These are phyloP conservation scores for Pangasius macronema DNA, from an alignment of 2,797 vertebrate genomes.

Conservation along the genomic window DNA sequence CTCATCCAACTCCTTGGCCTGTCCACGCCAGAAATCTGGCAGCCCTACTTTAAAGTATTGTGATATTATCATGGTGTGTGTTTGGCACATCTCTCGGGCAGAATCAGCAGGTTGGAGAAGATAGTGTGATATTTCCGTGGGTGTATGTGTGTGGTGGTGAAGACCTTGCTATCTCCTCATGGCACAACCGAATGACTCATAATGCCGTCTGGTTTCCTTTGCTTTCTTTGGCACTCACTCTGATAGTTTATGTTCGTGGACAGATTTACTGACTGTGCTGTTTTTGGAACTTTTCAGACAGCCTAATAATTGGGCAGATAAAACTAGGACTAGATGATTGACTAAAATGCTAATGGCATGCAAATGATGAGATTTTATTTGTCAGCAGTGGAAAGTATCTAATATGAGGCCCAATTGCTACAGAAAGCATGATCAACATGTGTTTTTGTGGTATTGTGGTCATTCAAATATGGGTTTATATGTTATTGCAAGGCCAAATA, in stretches of 20 bases:
- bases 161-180: conserved; percentile 31
- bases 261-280: not conserved
- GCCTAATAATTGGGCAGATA: not conserved
- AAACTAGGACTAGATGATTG: not conserved
- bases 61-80: not conserved
- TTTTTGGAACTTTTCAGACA: not conserved
- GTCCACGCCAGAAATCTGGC: not conserved
- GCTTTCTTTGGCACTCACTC: not conserved
- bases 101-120: conserved; percentile 12
- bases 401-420: not conserved
- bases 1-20: not conserved
- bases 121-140: conserved; percentile 11
- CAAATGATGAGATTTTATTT: not conserved
- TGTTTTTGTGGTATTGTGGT: not conserved
- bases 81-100: not conserved
- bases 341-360: not conserved
- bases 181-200: conserved; percentile 44
- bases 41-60: not conserved
- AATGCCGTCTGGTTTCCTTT: conserved; percentile 37
- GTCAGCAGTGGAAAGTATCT: no score
- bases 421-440: not conserved
- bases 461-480: not conserved
- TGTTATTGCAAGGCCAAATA: not conserved
- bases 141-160: conserved; percentile 30
- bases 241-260: conserved; percentile 1